Conservation (phyloP, 2,888 invertebrate species). For the Agelastica alni region DNA sequence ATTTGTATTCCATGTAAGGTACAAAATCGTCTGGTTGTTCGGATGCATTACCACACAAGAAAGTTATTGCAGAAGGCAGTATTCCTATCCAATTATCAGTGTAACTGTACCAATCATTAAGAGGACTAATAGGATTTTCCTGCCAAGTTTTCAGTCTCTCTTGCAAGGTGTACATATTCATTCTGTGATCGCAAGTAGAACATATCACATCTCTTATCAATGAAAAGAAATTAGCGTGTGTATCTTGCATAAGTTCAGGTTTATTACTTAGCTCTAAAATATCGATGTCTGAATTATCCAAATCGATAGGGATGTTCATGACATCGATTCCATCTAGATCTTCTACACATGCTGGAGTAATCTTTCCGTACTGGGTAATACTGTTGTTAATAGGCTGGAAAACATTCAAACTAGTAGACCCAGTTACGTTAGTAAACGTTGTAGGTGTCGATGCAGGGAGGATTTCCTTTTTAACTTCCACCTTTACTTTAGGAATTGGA, state of each 20-base stretch:
- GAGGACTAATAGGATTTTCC: slow-evolving; percentile 77
- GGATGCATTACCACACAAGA: slow-evolving; percentile 81
- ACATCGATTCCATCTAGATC: slow-evolving; percentile 70
- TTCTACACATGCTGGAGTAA: slow-evolving; percentile 56
- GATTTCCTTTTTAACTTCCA: slow-evolving; percentile 30
- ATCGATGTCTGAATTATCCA: slow-evolving; percentile 64
- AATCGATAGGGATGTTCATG: slow-evolving; percentile 77
- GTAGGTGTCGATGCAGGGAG: slow-evolving; percentile 21
- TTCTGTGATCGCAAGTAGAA: slow-evolving; percentile 81
- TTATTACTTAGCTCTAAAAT: slow-evolving; percentile 61
- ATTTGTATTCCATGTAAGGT: slow-evolving; percentile 84
- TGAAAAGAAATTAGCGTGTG: slow-evolving; percentile 85
- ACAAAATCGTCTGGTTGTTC: slow-evolving; percentile 85
- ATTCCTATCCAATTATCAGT: slow-evolving; percentile 75
- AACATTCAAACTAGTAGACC: slow-evolving; percentile 21
- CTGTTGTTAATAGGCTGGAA: slow-evolving; percentile 35
- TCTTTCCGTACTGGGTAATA: slow-evolving; percentile 45
- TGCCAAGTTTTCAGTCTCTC: slow-evolving; percentile 75
- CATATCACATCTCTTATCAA: slow-evolving; percentile 86
- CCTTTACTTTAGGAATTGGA: slow-evolving; percentile 29
- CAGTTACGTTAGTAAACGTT: slow-evolving; percentile 6
- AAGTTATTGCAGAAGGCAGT: slow-evolving; percentile 78
- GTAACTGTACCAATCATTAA: slow-evolving; percentile 77
- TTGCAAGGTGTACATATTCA: slow-evolving; percentile 76
- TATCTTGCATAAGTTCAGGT: slow-evolving; percentile 73